A percentile compares a stretch with the other conserved stretches of the same genome.
Conservation (phyloP, 2,113 vertebrate species). For the Xiphophorus hellerii region DNA sequence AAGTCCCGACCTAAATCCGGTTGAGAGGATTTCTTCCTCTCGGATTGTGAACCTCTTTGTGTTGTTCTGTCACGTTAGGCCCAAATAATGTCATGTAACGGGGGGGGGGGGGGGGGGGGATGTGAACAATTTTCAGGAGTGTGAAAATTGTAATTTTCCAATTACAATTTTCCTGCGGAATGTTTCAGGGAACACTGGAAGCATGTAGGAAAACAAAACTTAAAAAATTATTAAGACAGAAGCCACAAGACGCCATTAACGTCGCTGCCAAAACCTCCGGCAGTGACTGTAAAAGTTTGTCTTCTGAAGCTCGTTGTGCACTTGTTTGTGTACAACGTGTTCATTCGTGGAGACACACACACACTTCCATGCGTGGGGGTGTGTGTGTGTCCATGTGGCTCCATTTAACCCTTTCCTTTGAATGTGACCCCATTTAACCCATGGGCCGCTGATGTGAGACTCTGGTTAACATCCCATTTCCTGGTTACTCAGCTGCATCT, state of each 20-base stretch:
- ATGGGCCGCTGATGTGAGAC: conserved; percentile 58
- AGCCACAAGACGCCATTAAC: background rate
- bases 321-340: conserved; percentile 22
- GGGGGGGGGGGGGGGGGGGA: too few species aligned
- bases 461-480: conserved; percentile 73
- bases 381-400: conserved; percentile 64
- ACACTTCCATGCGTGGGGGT: conserved; percentile 9
- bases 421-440: conserved; percentile 75
- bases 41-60: too few species aligned
- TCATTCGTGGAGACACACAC: background rate
- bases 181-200: too few species aligned
- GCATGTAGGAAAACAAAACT: too few species aligned
- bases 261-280: background rate
- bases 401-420: conserved; percentile 74
- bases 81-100: too few species aligned
- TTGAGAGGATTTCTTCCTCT: too few species aligned
- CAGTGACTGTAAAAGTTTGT: background rate
- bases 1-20: too few species aligned
- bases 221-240: background rate
- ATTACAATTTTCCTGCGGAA: too few species aligned
- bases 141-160: too few species aligned
- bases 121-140: too few species aligned
- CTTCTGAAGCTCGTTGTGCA: conserved; percentile 10
- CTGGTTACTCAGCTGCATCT: conserved; percentile 70
- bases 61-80: too few species aligned